Base-by-base conservation (phyloP, 1,140 invertebrate species). In the Coptotermes formosanus region DNA sequence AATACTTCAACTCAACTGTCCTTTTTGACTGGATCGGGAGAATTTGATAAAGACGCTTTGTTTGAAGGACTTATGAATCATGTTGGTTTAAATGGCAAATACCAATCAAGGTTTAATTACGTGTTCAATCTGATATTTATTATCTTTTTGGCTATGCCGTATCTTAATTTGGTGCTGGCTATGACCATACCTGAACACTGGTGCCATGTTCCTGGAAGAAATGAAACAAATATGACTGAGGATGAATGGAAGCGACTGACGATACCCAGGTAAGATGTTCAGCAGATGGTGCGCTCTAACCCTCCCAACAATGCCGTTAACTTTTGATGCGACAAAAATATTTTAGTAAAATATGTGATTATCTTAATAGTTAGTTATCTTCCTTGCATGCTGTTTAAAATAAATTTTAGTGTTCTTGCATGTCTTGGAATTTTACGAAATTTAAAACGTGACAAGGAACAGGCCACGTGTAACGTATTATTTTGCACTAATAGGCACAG, bases 171-270 rank as follows among this genome's bases (percentile, higher is more conserved):
- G 14, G 90, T 93, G 38, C 89, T 93, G 87, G 91, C 91, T 3
- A 88, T 93, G 48, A 90, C 91, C 25, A 90, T 91, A 86, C 93
- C 93, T 0, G 91, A 93, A 64, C 92, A 93, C 86, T 93, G 92
- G 92, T 93, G 93, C 87, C 89, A 90, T 55, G 92, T 93, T 23
- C 90, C 92, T 0, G 92, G 92, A 32, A 89, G 90, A 48, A 90
- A 91, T 45, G 86, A 88, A 3, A 90, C 91, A 6, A 92, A 93
- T 88, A 90, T 90, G 43, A 90, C 91, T 1, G n/a, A 91, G 25
- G 89, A 91, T 9, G 87, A 92, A 87, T 93, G 92, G 92, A 91
- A 91, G 82, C 88, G 89, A 9, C 86, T 92, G 8, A 92, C 91
- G 14, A 88, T 93, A 87, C 92, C 92, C 82, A 92, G 89, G 92